Conservation (phyloP, 2,888 invertebrate genomes). For the Ommatoiulus sabulosus region DNA sequence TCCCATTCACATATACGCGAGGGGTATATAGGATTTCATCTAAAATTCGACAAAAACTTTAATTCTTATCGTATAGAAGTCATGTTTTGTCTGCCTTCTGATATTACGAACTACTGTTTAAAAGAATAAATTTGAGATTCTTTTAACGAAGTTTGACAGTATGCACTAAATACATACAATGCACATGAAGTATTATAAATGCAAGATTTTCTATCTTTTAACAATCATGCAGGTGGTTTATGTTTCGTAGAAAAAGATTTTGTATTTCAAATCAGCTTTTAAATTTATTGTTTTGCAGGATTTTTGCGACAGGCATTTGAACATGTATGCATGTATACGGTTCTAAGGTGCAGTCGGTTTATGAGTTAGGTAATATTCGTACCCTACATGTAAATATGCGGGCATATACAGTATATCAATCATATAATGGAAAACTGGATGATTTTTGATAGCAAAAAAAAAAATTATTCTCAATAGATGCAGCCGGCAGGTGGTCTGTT, state of each 20-base stretch:
- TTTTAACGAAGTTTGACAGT: too few relatives aligned
- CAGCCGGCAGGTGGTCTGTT: conserved; percentile 24
- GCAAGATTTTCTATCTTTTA: neutral
- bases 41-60: too few relatives aligned
- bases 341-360: neutral
- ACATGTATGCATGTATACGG: neutral
- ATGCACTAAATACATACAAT: neutral
- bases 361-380: neutral
- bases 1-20: too few relatives aligned
- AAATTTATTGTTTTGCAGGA: neutral
- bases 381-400: neutral
- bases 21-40: too few relatives aligned
- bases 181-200: neutral
- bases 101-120: too few relatives aligned
- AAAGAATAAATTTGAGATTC: too few relatives aligned
- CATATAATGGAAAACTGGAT: conserved; percentile 38
- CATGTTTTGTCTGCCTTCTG: too few relatives aligned
- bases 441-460: conserved; percentile 30
- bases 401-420: neutral
- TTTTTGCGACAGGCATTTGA: neutral
- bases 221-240: neutral
- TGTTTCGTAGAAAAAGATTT: neutral
- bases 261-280: neutral
- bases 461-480: conserved; percentile 1
- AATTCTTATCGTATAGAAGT: too few relatives aligned